Base-by-base conservation (phyloP, 1,140 invertebrate genomes). In the Anastrepha obliqua region DNA sequence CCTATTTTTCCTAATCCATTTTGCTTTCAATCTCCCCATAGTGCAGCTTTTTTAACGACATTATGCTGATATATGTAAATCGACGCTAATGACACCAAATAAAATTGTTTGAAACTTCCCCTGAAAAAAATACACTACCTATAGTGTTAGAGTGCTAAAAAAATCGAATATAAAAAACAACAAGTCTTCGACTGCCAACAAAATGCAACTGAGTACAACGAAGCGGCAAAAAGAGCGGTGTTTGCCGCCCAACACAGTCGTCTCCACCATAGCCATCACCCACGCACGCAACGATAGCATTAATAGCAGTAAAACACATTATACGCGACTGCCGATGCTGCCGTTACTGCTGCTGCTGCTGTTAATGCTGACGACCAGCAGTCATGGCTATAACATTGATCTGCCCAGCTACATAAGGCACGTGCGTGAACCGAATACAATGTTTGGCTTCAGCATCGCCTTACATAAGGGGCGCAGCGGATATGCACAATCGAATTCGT, bases 401-500 rank as follows among this genome's bases (percentile, higher is more conserved):
- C 90, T 92, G 90, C 90, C 91, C 87, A 93, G 91, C 29, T 93
- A 93, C 85, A 90, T 91, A 17, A 88, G 91, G 55, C 91, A 92
- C 89, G 89, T 89, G 20, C 91, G 93, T 44, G 88, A 90, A 70
- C 78, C 67, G 85, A 92, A 90, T 44, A 89, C 92, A 42, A 93
- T 93, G 92, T 93, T 93, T 67, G 92, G 92, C 39, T 93, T 93
- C 62, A 93, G 92, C 89, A 92, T 93, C 87, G 92, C 92, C 0
- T 87, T 93, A 39, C 92, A 93, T 87, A 92, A 91, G 89, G 70
- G 87, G 8, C 89, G 89, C 65, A 89, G 74, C 85, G 88, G 88
- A 58, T 91, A 90, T 74, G 67, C 87, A 88, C 90, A 90, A 86
- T 89, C 88, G 62, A 91, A 90, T 86, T 90, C 90, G 90, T 93